phyloP scores from a whole-genome alignment of 1,140 invertebrate genomes.

The Brachionus sp. region DNA sequence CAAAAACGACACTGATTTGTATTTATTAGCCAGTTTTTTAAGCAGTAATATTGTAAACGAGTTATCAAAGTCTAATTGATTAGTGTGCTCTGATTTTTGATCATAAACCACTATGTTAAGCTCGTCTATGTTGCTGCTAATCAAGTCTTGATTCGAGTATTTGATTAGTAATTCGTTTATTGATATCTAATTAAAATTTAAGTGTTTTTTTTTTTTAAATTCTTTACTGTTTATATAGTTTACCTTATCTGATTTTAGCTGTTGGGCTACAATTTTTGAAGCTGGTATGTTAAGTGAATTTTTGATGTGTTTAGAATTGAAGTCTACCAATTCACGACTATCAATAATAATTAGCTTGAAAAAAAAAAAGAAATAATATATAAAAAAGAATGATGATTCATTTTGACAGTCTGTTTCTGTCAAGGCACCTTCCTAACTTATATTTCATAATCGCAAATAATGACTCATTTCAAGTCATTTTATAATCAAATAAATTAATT shows the following conservation, averaged over 20 bases:
- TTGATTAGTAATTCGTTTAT: constrained; percentile 25
- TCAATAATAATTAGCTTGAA: constrained; percentile 30
- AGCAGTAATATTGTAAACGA: constrained; percentile 2
- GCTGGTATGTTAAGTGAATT: neutral
- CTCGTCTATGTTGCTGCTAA: neutral
- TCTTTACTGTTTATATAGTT: neutral
- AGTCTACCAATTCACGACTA: neutral
- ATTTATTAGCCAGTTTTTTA: constrained; percentile 5
- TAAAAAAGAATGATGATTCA: too few relatives aligned
- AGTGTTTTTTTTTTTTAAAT: neutral
- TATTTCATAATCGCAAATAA: neutral
- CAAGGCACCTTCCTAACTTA: neutral
- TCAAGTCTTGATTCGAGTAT: neutral
- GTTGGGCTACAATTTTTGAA: neutral
- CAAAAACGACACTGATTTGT: constrained; percentile 30
- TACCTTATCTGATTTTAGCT: constrained; percentile 27
- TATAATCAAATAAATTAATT: neutral
- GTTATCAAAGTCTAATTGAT: constrained; percentile 3
- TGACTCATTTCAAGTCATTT: neutral
- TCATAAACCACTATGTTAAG: constrained; percentile 39
- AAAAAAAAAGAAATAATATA: neutral
- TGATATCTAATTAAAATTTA: constrained; percentile 2
- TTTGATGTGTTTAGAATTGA: neutral
- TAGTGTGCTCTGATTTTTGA: constrained; percentile 27
- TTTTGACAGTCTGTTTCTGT: neutral